phyloP scores from a whole-genome alignment of 2,113 vertebrate genomes.

The Paramormyrops kingsleyae region DNA sequence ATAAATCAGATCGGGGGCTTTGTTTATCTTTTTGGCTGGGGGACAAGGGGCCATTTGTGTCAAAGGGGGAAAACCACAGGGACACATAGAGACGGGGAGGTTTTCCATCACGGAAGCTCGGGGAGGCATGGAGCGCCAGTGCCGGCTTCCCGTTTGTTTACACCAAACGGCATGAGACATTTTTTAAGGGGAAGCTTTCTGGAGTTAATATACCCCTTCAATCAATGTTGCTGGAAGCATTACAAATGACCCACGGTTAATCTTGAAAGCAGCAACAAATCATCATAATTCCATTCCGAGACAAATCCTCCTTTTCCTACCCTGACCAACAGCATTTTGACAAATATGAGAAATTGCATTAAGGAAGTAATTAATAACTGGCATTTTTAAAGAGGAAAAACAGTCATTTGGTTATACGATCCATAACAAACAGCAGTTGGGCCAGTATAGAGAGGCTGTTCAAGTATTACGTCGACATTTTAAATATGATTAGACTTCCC shows the following conservation, averaged over 20 bases:
- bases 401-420: background rate
- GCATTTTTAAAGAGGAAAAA: constrained; percentile 1
- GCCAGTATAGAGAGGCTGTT: background rate
- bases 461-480: background rate
- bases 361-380: constrained; percentile 30
- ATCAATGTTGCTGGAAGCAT: constrained; percentile 30
- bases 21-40: constrained; percentile 12
- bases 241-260: constrained; percentile 38
- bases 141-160: constrained; percentile 13
- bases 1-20: constrained; percentile 19
- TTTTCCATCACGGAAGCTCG: constrained; percentile 6
- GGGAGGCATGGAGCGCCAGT: background rate
- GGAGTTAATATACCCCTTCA: constrained; percentile 32
- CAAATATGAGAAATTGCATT: constrained; percentile 16
- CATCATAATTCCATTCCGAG: constrained; percentile 29
- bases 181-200: constrained; percentile 19
- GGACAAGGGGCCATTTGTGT: constrained; percentile 20
- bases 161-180: constrained; percentile 11
- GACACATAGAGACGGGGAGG: background rate
- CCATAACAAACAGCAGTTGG: background rate
- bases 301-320: constrained; percentile 23
- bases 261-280: constrained; percentile 40
- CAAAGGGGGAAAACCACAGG: constrained; percentile 1
- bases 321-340: constrained; percentile 21
- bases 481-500: background rate